Percentiles rank a stretch among this genome's conserved stretches.
phyloP scores from a whole-genome alignment of 1,140 invertebrate genomes.

The Lasioglossum albipes region DNA sequence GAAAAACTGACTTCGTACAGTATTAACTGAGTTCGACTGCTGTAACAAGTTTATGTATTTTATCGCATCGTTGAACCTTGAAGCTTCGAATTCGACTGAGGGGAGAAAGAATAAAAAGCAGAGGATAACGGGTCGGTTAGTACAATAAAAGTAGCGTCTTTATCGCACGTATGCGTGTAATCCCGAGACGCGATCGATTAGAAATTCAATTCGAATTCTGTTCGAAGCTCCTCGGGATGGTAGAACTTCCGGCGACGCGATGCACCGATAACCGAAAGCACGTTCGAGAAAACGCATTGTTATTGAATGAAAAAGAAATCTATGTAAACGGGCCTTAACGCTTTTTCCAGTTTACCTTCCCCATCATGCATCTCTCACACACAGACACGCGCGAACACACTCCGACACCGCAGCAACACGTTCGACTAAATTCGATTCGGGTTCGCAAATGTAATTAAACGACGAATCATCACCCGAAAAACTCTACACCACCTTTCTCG shows the following conservation, averaged over 20 bases:
- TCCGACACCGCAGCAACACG: too few relatives aligned
- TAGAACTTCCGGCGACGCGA: too few relatives aligned
- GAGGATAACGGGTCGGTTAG: conserved; percentile 9
- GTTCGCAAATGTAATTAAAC: conserved; percentile 32
- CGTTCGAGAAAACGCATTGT: conserved; percentile 3
- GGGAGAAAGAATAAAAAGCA: background rate
- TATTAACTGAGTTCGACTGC: conserved; percentile 44
- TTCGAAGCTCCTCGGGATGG: too few relatives aligned
- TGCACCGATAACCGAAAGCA: background rate
- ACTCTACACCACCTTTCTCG: background rate
- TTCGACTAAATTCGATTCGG: conserved; percentile 8
- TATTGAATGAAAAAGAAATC: background rate
- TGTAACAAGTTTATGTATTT: conserved; percentile 41
- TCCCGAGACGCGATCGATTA: too few relatives aligned
- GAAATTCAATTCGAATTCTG: too few relatives aligned
- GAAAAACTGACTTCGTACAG: conserved; percentile 36
- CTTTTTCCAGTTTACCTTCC: conserved; percentile 23
- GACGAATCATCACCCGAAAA: conserved; percentile 30
- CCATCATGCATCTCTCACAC: too few relatives aligned
- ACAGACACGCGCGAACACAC: background rate
- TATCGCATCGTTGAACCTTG: conserved; percentile 50
- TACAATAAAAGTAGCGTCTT: conserved; percentile 22
- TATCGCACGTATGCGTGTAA: background rate
- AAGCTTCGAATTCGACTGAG: conserved; percentile 47
- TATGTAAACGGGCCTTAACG: conserved; percentile 37